Base-by-base conservation (phyloP, 2,113 vertebrate species). In the Nothobranchius furzeri region DNA sequence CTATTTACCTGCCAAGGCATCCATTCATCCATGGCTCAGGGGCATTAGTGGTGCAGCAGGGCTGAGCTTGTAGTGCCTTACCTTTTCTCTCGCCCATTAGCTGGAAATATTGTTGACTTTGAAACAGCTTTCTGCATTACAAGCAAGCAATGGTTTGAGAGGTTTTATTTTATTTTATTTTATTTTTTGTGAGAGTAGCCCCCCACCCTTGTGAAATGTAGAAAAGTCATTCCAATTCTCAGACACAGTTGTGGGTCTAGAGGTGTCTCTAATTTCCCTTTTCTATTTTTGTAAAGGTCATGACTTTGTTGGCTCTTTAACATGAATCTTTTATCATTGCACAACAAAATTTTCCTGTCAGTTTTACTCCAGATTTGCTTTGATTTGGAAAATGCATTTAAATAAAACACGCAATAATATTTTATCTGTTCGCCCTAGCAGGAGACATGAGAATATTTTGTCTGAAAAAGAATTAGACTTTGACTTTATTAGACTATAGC, bases 31-130 rank as follows among this genome's bases (percentile, higher is more conserved):
- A 73, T 50, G 80, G 76, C 83, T 78, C 70, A 7, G 64, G 53
- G 2, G 50, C 70, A 78, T 76, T 79, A 84, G 76, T 81, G 75
- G 77, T 74, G 59, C 55, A 63, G 70, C 50, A 8, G 54, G 37
- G 64, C 60, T 57, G 64, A 73, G 61, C 72, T 73, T 42, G 12
- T 10, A 64, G 67, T 50, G 60, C 70, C 64, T 78, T 82, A 73
- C 60, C 45, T 63, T 75, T 81, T 85, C 84, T 56, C 50, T 62
- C 76, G 58, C 82, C 76, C 85, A 85, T 84, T 84, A 83, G 65
- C 55, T 60, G 72, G 47, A 70, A 78, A 75, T 61, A 67, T 67
- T 58, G 62, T 76, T 85, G 62, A 78, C 74, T 82, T 73, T 59
- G 59, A 86, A 79, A 75, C 30, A 53, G 53, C 42, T 64, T 80